Evolutionary conservation across 2,113 vertebrate genomes (phyloP).

Genomic region (Urocynchramus pylzowi): DNA sequence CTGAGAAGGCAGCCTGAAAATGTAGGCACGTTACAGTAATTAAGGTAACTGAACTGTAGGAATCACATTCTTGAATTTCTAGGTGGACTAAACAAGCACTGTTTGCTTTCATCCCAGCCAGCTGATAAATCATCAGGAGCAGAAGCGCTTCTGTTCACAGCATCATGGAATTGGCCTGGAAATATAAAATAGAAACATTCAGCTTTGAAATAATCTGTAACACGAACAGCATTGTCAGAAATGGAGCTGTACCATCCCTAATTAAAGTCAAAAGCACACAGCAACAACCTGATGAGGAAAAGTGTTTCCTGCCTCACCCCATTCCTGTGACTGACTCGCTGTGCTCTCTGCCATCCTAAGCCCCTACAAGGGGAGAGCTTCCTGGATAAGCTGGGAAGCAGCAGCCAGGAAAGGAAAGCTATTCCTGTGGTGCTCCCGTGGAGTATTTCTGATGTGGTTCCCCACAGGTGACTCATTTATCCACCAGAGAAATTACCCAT

Average conservation of each 20-base stretch:
- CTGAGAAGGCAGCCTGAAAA: conserved; percentile 86
- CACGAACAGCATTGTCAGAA: neutral
- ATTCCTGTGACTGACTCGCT: neutral
- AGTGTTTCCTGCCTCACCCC: neutral
- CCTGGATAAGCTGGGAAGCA: accelerated
- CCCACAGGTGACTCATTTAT: neutral
- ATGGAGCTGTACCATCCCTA: neutral
- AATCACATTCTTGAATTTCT: conserved; percentile 72
- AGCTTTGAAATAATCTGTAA: neutral
- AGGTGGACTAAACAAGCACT: conserved; percentile 58
- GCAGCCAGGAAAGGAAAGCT: neutral
- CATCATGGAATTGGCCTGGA: conserved; percentile 33
- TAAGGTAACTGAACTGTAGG: conserved; percentile 71
- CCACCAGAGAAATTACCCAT: neutral
- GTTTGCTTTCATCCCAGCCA: conserved; percentile 61
- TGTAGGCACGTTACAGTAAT: conserved; percentile 90
- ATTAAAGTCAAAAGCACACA: neutral
- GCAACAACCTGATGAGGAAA: neutral
- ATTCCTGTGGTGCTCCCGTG: neutral
- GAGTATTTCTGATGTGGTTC: neutral
- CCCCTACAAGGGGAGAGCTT: neutral
- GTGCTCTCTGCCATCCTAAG: neutral
- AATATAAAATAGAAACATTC: neutral
- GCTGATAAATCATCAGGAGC: conserved; percentile 5
- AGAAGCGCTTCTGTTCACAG: conserved; percentile 42